Evolutionary conservation across 2,797 vertebrate genomes (phyloP), one percentile per base, ranked within the genome.

Genomic region (Alca torda): DNA sequence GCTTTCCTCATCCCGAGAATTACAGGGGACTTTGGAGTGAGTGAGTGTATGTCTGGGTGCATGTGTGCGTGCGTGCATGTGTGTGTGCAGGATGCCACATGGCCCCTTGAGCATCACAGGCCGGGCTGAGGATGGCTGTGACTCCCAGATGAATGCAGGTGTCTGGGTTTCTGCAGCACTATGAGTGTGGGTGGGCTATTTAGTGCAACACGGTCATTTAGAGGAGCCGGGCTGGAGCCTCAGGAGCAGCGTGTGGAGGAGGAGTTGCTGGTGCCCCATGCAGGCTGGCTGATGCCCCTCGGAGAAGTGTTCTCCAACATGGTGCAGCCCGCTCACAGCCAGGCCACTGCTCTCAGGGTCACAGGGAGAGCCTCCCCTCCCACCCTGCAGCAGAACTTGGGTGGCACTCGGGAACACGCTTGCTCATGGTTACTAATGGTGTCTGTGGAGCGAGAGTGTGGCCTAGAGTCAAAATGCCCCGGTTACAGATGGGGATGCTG

Each of bases 131-230:
- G 57, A 67, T 54, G 82, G 84, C 54, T 63, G 78, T 48, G 84
- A 61, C 69, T 79, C 80, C 65, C 77, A 78, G 78, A 45, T 53
- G 78, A 81, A 35, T 10, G 65, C 94, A 93, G 92, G 67, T 79
- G 59, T 82, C 92, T 79, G 94, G 89, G 95, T 84, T 94, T 91
- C 89, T 93, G 92, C 15, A 0, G 93, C 90, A 73, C 93, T 86
- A 20, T 0, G 0, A 77, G 69, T 41, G 46, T 11, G 80, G 57
- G 79, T 33, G 84, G 79, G 67, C 45, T 86, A 28, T 70, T 88
- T 79, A 92, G 93, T 87, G 89, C 91, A 95, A 96, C 45, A 16
- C 0, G 3, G 73, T 67, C 54, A 10, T 76, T 93, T 13, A 43
- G 59, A 89, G 69, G 84, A 82, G 67, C 9, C 0, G 1, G 69